Conservation (phyloP, 2,113 vertebrate genomes). For the Colossoma macropomum region DNA sequence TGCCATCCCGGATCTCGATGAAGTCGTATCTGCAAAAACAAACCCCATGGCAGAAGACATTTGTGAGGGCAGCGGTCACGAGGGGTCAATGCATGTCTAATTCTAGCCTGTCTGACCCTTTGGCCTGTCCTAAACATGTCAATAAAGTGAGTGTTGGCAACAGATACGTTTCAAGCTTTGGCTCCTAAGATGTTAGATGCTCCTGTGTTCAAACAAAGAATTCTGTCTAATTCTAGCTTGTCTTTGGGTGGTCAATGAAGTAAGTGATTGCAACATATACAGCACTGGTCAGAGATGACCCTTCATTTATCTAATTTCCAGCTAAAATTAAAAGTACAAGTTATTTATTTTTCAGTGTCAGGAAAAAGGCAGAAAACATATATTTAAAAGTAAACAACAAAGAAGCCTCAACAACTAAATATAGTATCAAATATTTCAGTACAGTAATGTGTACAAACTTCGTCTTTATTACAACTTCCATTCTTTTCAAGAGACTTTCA, state of each 20-base stretch:
- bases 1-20: conserved; percentile 95
- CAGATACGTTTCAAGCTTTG: conserved; percentile 4
- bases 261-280: neutral
- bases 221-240: neutral
- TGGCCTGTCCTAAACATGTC: conserved; percentile 27
- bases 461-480: too few relatives aligned
- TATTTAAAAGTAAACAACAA: too few relatives aligned
- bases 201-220: neutral
- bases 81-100: neutral
- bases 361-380: too few relatives aligned
- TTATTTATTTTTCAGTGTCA: too few relatives aligned
- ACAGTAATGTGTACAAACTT: too few relatives aligned
- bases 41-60: conserved; percentile 44
- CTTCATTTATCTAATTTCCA: too few relatives aligned
- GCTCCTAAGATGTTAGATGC: neutral
- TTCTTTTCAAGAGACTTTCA: too few relatives aligned
- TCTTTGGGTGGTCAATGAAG: neutral
- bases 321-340: too few relatives aligned
- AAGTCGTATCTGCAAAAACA: conserved; percentile 89
- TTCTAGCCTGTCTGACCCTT: conserved; percentile 20
- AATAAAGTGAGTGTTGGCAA: neutral
- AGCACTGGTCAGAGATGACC: too few relatives aligned
- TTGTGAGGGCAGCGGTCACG: conserved; percentile 3
- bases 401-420: too few relatives aligned
- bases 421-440: too few relatives aligned